Conservation (phyloP, 2,888 invertebrate species). For the Lordiphosa andalusiaca region DNA sequence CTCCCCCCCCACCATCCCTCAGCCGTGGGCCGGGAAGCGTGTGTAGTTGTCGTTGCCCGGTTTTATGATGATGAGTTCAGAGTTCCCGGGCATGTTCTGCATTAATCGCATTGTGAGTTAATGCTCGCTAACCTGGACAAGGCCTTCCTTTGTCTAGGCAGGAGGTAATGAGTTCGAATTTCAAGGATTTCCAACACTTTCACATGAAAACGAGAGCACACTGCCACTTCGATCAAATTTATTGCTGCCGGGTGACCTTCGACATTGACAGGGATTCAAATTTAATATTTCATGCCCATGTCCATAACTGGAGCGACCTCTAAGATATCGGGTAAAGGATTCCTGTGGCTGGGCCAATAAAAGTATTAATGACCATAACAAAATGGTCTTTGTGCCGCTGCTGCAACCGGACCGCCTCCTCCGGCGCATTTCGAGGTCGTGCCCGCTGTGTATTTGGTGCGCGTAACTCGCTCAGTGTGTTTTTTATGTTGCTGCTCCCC, state of each 20-base stretch:
- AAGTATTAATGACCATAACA: slow-evolving; percentile 76
- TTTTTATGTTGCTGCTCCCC: slow-evolving; percentile 4
- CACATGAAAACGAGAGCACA: slow-evolving; percentile 52
- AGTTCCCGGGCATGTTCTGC: slow-evolving; percentile 70
- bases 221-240: slow-evolving; percentile 46
- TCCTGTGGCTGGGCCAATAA: slow-evolving; percentile 63
- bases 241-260: slow-evolving; percentile 63
- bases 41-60: slow-evolving; percentile 56
- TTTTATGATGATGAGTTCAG: slow-evolving; percentile 74
- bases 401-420: slow-evolving; percentile 30
- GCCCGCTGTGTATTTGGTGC: slow-evolving; percentile 75
- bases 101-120: slow-evolving; percentile 55
- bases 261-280: slow-evolving; percentile 47
- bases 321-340: slow-evolving; percentile 43
- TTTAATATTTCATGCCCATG: slow-evolving; percentile 66
- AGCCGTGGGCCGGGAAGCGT: slow-evolving; percentile 14
- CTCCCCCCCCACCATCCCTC: slow-evolving; percentile 6
- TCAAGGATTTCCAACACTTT: slow-evolving; percentile 59
- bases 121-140: slow-evolving; percentile 26
- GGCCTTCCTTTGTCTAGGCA: slow-evolving; percentile 20
- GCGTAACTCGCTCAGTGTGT: slow-evolving; percentile 46
- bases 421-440: slow-evolving; percentile 60
- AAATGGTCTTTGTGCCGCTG: slow-evolving; percentile 60
- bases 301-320: slow-evolving; percentile 52
- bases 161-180: slow-evolving; percentile 40